Evolutionary conservation across 2,797 vertebrate species (phyloP).

Genomic region (Anabacerthia variegaticeps): DNA sequence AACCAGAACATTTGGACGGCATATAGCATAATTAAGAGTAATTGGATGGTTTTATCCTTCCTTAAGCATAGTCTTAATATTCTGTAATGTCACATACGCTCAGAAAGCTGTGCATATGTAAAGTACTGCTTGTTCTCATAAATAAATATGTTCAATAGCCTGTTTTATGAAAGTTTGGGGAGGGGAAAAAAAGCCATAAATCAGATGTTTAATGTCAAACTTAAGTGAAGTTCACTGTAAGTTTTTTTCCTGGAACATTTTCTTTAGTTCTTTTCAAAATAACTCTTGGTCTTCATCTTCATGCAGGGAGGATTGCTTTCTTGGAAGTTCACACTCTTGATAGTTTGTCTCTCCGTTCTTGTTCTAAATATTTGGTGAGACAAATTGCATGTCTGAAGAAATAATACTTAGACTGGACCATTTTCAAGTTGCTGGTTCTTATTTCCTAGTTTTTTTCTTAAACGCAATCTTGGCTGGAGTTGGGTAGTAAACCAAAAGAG

Average conservation of each 20-base stretch:
- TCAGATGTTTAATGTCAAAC: background rate
- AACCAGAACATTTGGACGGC: background rate
- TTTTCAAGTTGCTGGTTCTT: background rate
- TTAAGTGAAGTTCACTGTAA: background rate
- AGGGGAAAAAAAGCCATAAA: background rate
- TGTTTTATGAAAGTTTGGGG: background rate
- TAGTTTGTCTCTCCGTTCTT: background rate
- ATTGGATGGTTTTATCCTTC: background rate
- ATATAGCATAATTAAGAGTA: background rate
- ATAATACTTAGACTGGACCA: background rate
- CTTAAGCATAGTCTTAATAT: background rate
- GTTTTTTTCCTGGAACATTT: background rate
- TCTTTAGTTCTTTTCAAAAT: background rate
- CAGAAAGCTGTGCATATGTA: conserved; percentile 4
- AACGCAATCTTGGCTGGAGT: background rate
- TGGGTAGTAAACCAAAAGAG: background rate
- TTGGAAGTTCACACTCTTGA: background rate
- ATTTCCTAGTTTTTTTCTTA: background rate
- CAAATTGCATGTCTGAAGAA: background rate
- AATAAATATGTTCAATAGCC: conserved; percentile 28
- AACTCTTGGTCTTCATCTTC: background rate
- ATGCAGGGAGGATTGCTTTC: background rate
- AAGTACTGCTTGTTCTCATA: conserved; percentile 46
- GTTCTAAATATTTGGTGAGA: background rate
- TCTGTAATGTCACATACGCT: background rate